phyloP scores from a whole-genome alignment of 2,888 invertebrate species.

The Molanna angustata region DNA sequence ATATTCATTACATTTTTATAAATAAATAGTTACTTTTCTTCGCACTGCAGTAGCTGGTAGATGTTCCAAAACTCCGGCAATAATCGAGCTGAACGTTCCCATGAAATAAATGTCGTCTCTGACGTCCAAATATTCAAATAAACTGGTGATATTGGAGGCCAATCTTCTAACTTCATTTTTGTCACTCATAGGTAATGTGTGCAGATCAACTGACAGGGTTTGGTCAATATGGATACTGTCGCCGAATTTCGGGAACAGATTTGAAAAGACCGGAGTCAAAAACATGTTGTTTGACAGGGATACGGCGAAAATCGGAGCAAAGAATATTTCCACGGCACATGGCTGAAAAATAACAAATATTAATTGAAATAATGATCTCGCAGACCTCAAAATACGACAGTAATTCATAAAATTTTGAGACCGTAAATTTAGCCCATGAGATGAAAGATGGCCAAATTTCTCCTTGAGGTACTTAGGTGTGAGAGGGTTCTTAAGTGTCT shows the following conservation, averaged over 20 bases:
- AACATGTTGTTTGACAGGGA: constrained; percentile 58
- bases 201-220: constrained; percentile 42
- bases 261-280: constrained; percentile 59
- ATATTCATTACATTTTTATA: too few relatives aligned
- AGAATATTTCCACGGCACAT: constrained; percentile 58
- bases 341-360: constrained; percentile 48
- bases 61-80: constrained; percentile 59
- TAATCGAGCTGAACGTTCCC: constrained; percentile 60
- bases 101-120: constrained; percentile 65
- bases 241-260: constrained; percentile 56
- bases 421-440: too few relatives aligned
- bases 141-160: constrained; percentile 51
- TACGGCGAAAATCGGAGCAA: constrained; percentile 60
- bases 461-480: too few relatives aligned
- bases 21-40: constrained; percentile 48
- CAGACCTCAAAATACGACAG: too few relatives aligned
- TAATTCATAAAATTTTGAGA: too few relatives aligned
- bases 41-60: constrained; percentile 53
- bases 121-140: constrained; percentile 58
- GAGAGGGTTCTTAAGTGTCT: too few relatives aligned
- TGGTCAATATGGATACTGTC: constrained; percentile 42
- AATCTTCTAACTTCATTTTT: constrained; percentile 47
- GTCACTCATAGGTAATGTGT: constrained; percentile 43
- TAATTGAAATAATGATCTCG: too few relatives aligned
- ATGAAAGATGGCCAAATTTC: too few relatives aligned